Evolutionary conservation across 2,888 invertebrate species (phyloP).

Genomic region (Trachelus troglodyta): DNA sequence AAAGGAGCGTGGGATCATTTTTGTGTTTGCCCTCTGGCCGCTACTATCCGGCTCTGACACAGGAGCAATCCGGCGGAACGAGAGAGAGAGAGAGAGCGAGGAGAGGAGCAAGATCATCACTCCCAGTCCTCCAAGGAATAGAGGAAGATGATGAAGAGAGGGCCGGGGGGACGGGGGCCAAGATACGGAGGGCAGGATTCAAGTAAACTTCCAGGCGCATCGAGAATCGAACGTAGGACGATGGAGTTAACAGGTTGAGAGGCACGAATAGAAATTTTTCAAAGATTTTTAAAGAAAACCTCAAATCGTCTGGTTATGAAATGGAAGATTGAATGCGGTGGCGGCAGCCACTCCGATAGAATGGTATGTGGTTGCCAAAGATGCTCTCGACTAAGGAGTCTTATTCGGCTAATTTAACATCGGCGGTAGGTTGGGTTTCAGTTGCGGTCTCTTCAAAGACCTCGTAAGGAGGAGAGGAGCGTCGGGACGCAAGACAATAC

Average conservation of each 20-base stretch:
- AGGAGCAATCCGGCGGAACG: too few relatives aligned
- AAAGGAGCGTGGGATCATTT: slow-evolving; percentile 63
- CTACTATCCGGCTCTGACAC: slow-evolving; percentile 4
- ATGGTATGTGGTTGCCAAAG: not conserved
- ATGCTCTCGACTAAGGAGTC: slow-evolving; percentile 14
- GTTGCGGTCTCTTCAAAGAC: slow-evolving; percentile 50
- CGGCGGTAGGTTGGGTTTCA: slow-evolving; percentile 40
- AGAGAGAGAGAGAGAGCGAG: too few relatives aligned
- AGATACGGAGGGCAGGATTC: slow-evolving; percentile 17
- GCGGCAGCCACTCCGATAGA: not conserved
- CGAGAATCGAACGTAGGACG: too few relatives aligned
- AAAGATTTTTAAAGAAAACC: not conserved
- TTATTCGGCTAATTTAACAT: slow-evolving; percentile 59
- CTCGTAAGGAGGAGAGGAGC: slow-evolving; percentile 30
- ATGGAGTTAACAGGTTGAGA: too few relatives aligned
- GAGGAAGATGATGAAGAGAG: too few relatives aligned
- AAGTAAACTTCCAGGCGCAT: not conserved
- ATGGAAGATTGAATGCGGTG: not conserved
- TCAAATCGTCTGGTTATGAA: not conserved
- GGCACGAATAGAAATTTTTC: too few relatives aligned
- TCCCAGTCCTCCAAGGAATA: too few relatives aligned
- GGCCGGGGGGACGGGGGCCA: too few relatives aligned
- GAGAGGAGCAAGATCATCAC: too few relatives aligned
- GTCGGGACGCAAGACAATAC: slow-evolving; percentile 48
- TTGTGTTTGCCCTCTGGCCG: slow-evolving; percentile 30